phyloP scores from a whole-genome alignment of 2,797 vertebrate species.

The Acropternis orthonyx region DNA sequence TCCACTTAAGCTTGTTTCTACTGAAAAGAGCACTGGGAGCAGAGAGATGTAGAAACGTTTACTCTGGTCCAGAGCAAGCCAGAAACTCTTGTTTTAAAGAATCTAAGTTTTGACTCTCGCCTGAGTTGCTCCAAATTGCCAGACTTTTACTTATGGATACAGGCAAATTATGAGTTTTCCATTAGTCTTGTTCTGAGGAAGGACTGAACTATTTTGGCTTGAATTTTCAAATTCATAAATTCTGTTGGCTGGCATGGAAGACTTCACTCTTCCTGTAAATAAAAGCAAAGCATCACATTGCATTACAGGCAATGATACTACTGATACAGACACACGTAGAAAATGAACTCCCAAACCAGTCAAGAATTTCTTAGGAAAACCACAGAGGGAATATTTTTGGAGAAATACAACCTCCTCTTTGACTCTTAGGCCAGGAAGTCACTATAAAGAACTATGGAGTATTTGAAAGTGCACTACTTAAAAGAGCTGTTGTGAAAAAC shows the following conservation, averaged over 20 bases:
- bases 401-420: not conserved
- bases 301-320: not conserved
- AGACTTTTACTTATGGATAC: not conserved
- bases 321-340: not conserved
- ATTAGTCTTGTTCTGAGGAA: not conserved
- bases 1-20: not conserved
- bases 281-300: not conserved
- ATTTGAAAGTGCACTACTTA: not conserved
- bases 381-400: not conserved
- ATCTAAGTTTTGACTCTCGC: not conserved
- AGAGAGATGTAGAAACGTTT: not conserved
- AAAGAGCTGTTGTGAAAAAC: not conserved
- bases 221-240: not conserved
- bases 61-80: not conserved
- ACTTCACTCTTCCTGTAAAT: not conserved
- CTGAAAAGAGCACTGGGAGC: not conserved
- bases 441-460: not conserved
- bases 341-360: not conserved
- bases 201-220: not conserved
- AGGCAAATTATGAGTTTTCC: not conserved
- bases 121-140: not conserved
- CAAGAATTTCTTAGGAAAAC: slow-evolving; percentile 21
- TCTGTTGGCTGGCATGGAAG: not conserved
- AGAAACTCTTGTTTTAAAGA: not conserved
- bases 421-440: not conserved